Percentiles rank a stretch among this genome's conserved stretches.
These are phyloP conservation scores for Ibycter americanus DNA, from an alignment of 2,797 vertebrate species.

Conservation along the genomic window DNA sequence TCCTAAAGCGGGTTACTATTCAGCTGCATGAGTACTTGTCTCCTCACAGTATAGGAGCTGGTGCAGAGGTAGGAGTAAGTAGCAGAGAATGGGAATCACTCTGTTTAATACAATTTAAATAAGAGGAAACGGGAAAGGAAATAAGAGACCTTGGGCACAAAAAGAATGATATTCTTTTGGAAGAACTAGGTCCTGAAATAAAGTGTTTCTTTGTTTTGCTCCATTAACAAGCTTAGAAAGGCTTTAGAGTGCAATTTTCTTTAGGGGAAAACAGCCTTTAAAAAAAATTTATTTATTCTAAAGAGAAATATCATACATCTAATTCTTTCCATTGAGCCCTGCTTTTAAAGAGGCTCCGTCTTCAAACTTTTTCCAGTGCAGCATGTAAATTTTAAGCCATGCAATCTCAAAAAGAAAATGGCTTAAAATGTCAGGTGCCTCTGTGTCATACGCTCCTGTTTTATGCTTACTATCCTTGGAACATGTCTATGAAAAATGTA, in stretches of 20 bases:
- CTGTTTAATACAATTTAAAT: background rate
- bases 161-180: background rate
- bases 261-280: background rate
- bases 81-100: background rate
- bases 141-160: background rate
- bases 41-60: background rate
- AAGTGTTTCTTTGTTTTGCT: background rate
- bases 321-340: background rate
- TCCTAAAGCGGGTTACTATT: background rate
- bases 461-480: background rate
- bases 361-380: background rate
- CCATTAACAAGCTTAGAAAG: background rate
- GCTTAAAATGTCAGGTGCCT: background rate
- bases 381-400: background rate
- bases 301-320: background rate
- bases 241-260: background rate
- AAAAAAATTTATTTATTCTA: background rate
- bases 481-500: background rate
- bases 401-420: background rate
- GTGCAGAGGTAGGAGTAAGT: background rate
- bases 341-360: background rate
- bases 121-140: background rate
- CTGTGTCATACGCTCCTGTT: background rate
- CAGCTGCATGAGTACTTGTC: background rate
- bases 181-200: background rate